Evolutionary conservation across 2,113 vertebrate genomes (phyloP).

Genomic region (Coregonus clupeaformis): DNA sequence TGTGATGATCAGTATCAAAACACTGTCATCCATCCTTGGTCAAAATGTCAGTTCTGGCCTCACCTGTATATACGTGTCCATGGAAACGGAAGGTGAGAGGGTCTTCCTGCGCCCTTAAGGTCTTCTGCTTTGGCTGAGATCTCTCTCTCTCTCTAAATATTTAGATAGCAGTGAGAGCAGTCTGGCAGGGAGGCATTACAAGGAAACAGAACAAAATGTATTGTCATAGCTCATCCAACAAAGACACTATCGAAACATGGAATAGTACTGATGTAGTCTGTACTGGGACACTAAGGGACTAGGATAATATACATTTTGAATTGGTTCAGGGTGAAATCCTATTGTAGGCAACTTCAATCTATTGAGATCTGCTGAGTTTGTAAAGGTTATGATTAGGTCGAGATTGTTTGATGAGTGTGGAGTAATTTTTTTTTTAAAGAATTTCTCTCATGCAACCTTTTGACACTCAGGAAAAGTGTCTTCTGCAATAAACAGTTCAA

Average conservation of each 20-base stretch:
- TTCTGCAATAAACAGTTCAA: constrained; percentile 20
- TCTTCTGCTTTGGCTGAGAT: constrained; percentile 16
- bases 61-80: background rate
- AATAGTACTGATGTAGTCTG: background rate
- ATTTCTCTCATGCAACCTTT: constrained; percentile 5
- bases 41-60: background rate
- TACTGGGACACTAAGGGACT: background rate
- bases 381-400: background rate
- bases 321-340: background rate
- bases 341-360: background rate
- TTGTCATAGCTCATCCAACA: constrained; percentile 2
- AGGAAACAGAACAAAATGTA: constrained; percentile 36
- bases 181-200: constrained; percentile 32
- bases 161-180: constrained; percentile 32
- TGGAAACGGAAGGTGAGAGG: background rate
- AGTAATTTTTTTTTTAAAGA: constrained; percentile 19
- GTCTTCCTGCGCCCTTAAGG: background rate
- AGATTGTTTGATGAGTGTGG: background rate
- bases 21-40: too few species aligned
- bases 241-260: background rate
- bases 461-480: constrained; percentile 13
- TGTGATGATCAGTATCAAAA: too few species aligned
- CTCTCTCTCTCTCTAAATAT: constrained; percentile 36
- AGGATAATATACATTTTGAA: background rate
- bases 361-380: background rate